Evolutionary conservation across 2,797 vertebrate genomes (phyloP), one percentile per base, ranked within the genome.

Genomic region (Acanthornis magna): DNA sequence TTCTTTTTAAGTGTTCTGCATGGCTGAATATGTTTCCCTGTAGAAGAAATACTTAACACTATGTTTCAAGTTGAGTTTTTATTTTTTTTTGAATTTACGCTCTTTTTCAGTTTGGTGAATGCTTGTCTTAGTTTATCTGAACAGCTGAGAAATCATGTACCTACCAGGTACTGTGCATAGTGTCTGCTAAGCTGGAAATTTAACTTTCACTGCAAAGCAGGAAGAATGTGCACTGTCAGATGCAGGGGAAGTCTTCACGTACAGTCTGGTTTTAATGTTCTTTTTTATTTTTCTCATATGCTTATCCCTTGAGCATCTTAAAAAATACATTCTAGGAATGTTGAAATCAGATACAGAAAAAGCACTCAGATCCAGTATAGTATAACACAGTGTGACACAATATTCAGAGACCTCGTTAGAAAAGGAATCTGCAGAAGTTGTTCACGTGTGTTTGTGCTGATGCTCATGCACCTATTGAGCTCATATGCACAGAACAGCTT

Each of bases 381-480:
- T 51, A 2, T 34, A 43, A 50, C 2, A 9, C 6, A 7, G 40
- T 17, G 40, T 62, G 74, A 26, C 19, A 6, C 20, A 7, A 13
- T 25, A 11, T 58, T 85, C 32, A 58, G 72, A 76, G 62, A 34
- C 25, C 9, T 47, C 32, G 4, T 36, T 36, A 50, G 32, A 36
- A 58, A 68, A n/a, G 40, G 10, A 42, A 9, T 50, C 76, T 55
- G n/a, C 3, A 5, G 9, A 66, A 51, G 30, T 18, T 36, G 19
- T 54, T 73, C 30, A 2, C 1, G 0, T 34, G 3, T 42, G 38
- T 21, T 51, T 55, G 45, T 62, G 26, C 38, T 58, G 25, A 11
- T 21, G n/a, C 57, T 76, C 27, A 5, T 6, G 11, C 15, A 2
- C 0, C 0, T 27, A 25, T 36, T 1, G 8, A 81, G 50, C 54